phyloP scores from a whole-genome alignment of 2,797 vertebrate species.

The Echeneis naucrates region DNA sequence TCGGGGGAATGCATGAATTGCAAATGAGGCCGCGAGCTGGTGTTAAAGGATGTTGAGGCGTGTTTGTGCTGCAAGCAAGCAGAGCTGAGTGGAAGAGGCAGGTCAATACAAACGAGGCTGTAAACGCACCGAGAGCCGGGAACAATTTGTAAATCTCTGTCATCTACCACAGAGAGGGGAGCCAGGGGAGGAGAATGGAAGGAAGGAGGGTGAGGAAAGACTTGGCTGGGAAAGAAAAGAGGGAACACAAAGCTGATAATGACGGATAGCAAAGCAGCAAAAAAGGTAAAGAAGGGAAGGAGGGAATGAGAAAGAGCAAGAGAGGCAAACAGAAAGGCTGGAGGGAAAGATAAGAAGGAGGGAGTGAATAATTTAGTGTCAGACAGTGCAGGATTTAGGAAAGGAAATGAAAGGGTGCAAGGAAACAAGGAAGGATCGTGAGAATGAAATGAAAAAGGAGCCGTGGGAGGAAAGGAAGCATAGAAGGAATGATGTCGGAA shows the following conservation, averaged over 20 bases:
- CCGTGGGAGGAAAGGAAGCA: neutral
- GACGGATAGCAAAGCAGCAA: too few species aligned
- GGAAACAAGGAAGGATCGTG: too few species aligned
- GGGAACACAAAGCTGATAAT: too few species aligned
- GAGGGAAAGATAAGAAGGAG: neutral
- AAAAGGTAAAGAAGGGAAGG: too few species aligned
- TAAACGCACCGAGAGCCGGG: constrained; percentile 32
- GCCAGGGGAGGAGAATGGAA: neutral
- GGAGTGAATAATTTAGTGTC: neutral
- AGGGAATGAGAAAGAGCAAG: too few species aligned
- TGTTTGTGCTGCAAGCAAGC: constrained; percentile 32
- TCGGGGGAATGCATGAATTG: constrained; percentile 36
- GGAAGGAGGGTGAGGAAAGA: neutral
- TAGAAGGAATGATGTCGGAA: neutral
- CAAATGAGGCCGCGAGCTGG: constrained; percentile 40
- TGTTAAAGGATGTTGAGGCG: constrained; percentile 31
- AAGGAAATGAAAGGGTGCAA: neutral
- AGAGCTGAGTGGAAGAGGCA: constrained; percentile 27
- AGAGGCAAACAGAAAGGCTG: neutral
- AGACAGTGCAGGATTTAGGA: too few species aligned
- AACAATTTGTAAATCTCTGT: constrained; percentile 32
- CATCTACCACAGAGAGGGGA: constrained; percentile 21
- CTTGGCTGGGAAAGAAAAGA: too few species aligned
- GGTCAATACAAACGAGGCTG: constrained; percentile 30
- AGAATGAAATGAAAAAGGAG: too few species aligned